phyloP scores from a whole-genome alignment of 2,797 vertebrate species.

The Chaunax sp. region DNA sequence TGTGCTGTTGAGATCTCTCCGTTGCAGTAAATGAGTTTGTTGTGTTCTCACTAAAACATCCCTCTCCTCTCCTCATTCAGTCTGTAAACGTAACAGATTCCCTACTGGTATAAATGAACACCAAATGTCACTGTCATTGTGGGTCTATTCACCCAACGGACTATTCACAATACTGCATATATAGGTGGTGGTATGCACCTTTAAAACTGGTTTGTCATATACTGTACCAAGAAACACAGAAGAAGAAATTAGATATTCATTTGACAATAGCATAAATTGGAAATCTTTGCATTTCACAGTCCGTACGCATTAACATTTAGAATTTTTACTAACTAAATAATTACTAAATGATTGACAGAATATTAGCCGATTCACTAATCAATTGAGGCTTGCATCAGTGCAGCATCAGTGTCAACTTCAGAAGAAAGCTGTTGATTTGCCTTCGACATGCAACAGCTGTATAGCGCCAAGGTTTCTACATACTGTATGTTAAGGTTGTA shows the following conservation, averaged over 20 bases:
- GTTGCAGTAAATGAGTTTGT: slow-evolving; percentile 20
- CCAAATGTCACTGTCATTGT: not conserved
- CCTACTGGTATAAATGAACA: slow-evolving; percentile 3
- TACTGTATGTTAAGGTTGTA: not conserved
- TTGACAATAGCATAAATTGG: too few species aligned
- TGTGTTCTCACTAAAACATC: slow-evolving; percentile 26
- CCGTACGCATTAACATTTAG: too few species aligned
- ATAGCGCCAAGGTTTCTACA: not conserved
- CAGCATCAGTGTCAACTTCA: too few species aligned
- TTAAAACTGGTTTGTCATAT: too few species aligned
- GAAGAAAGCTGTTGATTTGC: not conserved
- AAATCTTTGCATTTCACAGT: too few species aligned
- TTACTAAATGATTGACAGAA: too few species aligned
- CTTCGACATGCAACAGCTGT: not conserved
- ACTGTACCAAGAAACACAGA: too few species aligned
- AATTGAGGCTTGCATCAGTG: too few species aligned
- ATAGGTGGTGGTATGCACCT: too few species aligned
- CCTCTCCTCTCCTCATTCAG: slow-evolving; percentile 14
- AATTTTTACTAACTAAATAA: too few species aligned
- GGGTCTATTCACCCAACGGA: not conserved
- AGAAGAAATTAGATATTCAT: not conserved
- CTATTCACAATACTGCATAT: too few species aligned
- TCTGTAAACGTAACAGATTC: slow-evolving; percentile 12
- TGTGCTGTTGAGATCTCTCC: slow-evolving; percentile 21
- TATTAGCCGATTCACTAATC: too few species aligned